Percentiles rank a stretch among this genome's conserved stretches.
Conservation (phyloP, 2,113 vertebrate genomes). For the Poecilia latipinna region DNA sequence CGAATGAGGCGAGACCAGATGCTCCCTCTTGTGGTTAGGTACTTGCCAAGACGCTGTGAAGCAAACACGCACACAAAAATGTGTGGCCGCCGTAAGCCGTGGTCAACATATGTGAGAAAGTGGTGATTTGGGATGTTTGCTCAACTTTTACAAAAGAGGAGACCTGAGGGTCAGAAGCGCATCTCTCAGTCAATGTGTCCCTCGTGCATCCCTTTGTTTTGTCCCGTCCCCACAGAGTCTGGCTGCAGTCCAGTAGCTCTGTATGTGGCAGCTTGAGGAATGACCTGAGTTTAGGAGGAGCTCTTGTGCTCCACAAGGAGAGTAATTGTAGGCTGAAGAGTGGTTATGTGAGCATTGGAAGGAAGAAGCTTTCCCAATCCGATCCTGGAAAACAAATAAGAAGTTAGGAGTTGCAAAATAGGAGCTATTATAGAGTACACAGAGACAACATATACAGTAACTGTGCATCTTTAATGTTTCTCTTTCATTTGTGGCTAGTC, state of each 20-base stretch:
- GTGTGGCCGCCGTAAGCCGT: constrained; percentile 44
- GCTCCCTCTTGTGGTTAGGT: constrained; percentile 41
- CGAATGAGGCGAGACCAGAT: constrained; percentile 17
- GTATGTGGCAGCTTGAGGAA: constrained; percentile 54
- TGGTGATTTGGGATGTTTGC: constrained; percentile 12
- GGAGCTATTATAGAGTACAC: background rate
- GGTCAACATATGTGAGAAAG: constrained; percentile 35
- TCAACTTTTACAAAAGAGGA: constrained; percentile 2
- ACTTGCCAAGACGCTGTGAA: constrained; percentile 15
- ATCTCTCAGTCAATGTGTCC: background rate
- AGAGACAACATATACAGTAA: background rate
- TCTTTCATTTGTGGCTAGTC: background rate
- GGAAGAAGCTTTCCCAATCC: constrained; percentile 22
- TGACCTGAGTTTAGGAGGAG: constrained; percentile 47
- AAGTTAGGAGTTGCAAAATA: background rate
- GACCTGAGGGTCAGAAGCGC: constrained; percentile 24
- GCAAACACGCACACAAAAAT: constrained; percentile 4
- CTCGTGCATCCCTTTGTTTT: constrained; percentile 12
- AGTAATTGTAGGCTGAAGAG: constrained; percentile 21
- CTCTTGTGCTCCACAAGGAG: constrained; percentile 30
- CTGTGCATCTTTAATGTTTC: background rate
- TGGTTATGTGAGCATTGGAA: constrained; percentile 15
- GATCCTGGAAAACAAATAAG: constrained; percentile 59
- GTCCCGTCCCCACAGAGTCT: constrained; percentile 12
- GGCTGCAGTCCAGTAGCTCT: constrained; percentile 29